These are phyloP conservation scores for Branchipolynoe longqiensis DNA, from an alignment of 2,888 invertebrate species.

Conservation along the genomic window DNA sequence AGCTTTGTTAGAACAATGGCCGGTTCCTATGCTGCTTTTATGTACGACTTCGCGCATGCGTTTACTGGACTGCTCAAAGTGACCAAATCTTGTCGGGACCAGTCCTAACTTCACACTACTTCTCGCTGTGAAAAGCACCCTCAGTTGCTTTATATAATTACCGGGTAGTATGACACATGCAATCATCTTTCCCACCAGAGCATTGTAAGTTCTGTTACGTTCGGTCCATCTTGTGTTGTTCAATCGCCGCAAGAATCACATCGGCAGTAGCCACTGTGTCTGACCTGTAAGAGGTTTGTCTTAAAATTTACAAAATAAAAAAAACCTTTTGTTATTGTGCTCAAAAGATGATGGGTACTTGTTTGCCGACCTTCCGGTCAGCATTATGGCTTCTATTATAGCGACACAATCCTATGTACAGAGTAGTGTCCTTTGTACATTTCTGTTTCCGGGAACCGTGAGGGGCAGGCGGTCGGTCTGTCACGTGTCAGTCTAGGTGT, in stretches of 20 bases:
- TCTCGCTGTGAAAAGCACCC: no score
- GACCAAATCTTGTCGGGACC: no score
- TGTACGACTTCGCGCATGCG: no score
- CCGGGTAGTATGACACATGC: no score
- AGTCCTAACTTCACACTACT: no score
- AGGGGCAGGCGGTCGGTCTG: background rate
- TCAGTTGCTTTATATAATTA: no score
- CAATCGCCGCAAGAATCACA: conserved; percentile 2
- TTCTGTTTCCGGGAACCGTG: conserved; percentile 17
- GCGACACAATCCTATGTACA: conserved; percentile 6
- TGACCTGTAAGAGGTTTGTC: background rate
- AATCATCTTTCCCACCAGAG: no score
- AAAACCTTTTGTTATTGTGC: conserved; percentile 4
- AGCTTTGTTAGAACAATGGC: no score
- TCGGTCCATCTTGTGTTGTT: conserved; percentile 27
- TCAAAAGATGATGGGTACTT: conserved; percentile 12
- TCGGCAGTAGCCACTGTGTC: conserved; percentile 15
- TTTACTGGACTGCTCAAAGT: no score
- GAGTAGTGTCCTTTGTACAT: conserved; percentile 24
- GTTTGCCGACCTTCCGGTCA: conserved; percentile 3
- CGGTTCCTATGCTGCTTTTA: no score
- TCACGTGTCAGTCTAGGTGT: background rate
- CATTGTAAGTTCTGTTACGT: no score
- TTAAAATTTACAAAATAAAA: no score
- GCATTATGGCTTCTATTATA: conserved; percentile 6